Evolutionary conservation across 1,140 invertebrate species (phyloP).

Genomic region (Megalonaias nervosa): DNA sequence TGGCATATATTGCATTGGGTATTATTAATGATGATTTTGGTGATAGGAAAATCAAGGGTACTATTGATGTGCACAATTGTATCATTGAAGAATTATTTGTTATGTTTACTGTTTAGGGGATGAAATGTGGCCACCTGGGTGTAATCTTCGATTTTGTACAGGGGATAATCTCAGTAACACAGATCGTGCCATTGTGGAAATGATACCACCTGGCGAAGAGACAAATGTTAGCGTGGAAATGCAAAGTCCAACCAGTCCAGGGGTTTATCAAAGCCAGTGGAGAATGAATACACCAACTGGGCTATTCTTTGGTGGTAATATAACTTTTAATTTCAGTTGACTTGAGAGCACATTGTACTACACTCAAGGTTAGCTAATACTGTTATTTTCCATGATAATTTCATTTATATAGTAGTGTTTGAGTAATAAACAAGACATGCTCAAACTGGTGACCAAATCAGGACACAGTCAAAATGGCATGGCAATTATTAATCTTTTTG

Average conservation of each 20-base stretch:
- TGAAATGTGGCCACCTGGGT: conserved; percentile 84
- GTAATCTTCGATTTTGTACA: conserved; percentile 79
- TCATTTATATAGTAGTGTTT: too few relatives aligned
- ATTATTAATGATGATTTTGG: too few relatives aligned
- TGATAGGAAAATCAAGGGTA: too few relatives aligned
- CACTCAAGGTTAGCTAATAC: not conserved
- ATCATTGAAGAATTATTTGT: not conserved
- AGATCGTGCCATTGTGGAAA: conserved; percentile 76
- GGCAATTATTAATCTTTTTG: too few relatives aligned
- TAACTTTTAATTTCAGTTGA: not conserved
- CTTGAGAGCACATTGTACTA: not conserved
- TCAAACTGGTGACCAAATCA: too few relatives aligned
- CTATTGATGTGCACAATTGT: not conserved
- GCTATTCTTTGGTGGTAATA: conserved; percentile 86
- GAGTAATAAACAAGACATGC: too few relatives aligned
- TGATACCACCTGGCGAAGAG: conserved; percentile 79
- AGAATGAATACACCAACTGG: conserved; percentile 85
- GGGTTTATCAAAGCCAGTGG: conserved; percentile 88
- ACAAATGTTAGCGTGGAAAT: conserved; percentile 81
- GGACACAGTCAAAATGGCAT: too few relatives aligned
- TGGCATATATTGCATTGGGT: too few relatives aligned
- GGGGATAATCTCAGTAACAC: conserved; percentile 77
- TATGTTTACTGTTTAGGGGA: conserved; percentile 66
- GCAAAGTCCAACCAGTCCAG: conserved; percentile 79
- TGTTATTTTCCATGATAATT: not conserved